Evolutionary conservation across 2,113 vertebrate species (phyloP).

Genomic region (Grammomys dolichurus): DNA sequence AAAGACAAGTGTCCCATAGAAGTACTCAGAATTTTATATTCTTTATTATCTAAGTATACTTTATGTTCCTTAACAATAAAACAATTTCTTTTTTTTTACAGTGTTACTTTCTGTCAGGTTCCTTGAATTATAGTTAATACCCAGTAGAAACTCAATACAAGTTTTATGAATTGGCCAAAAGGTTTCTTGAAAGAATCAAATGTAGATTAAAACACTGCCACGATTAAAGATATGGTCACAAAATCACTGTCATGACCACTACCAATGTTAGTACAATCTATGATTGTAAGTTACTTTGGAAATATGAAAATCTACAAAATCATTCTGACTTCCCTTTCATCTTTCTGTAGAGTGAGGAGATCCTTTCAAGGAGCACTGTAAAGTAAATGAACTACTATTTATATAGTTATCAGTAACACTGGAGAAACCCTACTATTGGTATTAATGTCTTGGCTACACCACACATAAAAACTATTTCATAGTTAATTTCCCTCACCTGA

Average conservation of each 20-base stretch:
- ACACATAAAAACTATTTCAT: neutral
- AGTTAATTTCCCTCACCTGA: neutral
- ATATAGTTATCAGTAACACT: neutral
- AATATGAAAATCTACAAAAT: neutral
- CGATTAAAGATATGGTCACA: neutral
- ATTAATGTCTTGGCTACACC: neutral
- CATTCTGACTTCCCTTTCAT: neutral
- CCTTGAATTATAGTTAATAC: neutral
- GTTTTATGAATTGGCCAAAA: neutral
- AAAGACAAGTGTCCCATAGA: neutral
- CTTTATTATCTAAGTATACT: neutral
- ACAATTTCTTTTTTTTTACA: neutral
- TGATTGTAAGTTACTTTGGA: neutral
- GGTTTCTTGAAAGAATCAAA: neutral
- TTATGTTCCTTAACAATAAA: slow-evolving; percentile 53
- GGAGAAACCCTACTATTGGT: neutral
- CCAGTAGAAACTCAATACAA: neutral
- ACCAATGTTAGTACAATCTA: neutral
- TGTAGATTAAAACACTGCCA: neutral
- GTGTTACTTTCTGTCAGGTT: neutral
- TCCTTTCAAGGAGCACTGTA: neutral
- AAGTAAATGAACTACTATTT: neutral
- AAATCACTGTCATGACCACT: neutral
- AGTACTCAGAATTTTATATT: neutral
- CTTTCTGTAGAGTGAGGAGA: neutral